A percentile compares a stretch with the other conserved stretches of the same genome.
Evolutionary conservation across 2,888 invertebrate genomes (phyloP).

Genomic region (Chamaedrilus cognettii): DNA sequence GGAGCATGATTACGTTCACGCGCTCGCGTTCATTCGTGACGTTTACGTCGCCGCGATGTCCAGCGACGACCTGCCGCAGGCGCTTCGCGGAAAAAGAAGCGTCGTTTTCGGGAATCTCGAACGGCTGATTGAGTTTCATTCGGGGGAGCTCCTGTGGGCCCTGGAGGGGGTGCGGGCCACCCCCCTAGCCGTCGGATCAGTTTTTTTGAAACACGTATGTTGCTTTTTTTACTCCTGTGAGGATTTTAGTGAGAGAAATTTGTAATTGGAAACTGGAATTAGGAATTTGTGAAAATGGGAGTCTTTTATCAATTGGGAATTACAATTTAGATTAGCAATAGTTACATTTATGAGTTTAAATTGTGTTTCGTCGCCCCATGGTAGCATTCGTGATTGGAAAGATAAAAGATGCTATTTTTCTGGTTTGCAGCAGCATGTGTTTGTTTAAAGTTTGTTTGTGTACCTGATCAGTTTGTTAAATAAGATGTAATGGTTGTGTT

Average conservation of each 20-base stretch:
- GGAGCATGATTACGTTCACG: constrained; percentile 89
- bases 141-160: constrained; percentile 74
- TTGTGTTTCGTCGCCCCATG: background rate
- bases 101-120: constrained; percentile 94
- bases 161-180: constrained; percentile 72
- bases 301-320: too few species aligned
- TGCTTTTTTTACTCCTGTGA: too few species aligned
- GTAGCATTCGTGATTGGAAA: too few species aligned
- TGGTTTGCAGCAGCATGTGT: too few species aligned
- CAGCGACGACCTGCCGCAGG: constrained; percentile 70
- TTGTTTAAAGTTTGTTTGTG: too few species aligned
- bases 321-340: too few species aligned
- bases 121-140: constrained; percentile 90
- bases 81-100: constrained; percentile 80
- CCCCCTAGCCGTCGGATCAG: constrained; percentile 74
- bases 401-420: too few species aligned
- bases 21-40: constrained; percentile 75
- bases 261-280: background rate
- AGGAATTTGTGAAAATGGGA: too few species aligned
- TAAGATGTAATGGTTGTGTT: too few species aligned
- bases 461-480: too few species aligned
- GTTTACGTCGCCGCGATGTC: constrained; percentile 84
- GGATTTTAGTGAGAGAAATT: background rate
- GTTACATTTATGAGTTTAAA: too few species aligned
- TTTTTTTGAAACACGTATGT: constrained; percentile 76